Evolutionary conservation across 2,113 vertebrate species (phyloP).

Genomic region (Sebastes fasciatus): DNA sequence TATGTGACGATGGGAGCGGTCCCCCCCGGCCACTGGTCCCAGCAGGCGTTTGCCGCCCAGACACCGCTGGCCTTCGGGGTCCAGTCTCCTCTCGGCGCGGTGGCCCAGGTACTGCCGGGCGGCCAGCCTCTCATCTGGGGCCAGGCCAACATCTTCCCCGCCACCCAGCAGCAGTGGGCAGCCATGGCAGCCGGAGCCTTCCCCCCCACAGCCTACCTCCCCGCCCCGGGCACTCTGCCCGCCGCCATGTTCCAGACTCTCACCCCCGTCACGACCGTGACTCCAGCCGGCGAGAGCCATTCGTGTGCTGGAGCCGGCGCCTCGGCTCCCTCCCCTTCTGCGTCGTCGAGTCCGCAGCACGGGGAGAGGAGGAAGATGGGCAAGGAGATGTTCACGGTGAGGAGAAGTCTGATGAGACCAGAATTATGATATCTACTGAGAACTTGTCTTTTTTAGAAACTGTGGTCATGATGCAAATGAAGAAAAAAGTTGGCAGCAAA

Average conservation of each 20-base stretch:
- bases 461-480: not conserved
- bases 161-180: constrained; percentile 97
- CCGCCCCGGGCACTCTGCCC: constrained; percentile 95
- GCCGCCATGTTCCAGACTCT: constrained; percentile 97
- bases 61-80: constrained; percentile 92
- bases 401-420: not conserved
- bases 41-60: constrained; percentile 93
- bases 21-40: constrained; percentile 96
- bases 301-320: constrained; percentile 87
- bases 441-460: not conserved
- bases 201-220: constrained; percentile 96
- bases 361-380: constrained; percentile 91
- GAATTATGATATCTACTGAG: not conserved
- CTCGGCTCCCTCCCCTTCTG: constrained; percentile 87
- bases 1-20: constrained; percentile 99
- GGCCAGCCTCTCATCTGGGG: constrained; percentile 97
- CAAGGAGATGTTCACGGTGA: constrained; percentile 95
- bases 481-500: not conserved
- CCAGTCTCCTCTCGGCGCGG: constrained; percentile 81
- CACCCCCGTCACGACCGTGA: constrained; percentile 88
- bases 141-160: constrained; percentile 94
- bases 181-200: constrained; percentile 94
- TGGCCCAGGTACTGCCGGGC: constrained; percentile 95
- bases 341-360: constrained; percentile 92
- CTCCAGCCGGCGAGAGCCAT: constrained; percentile 88